These are phyloP conservation scores for Marasmarcha lunaedactyla DNA, from an alignment of 2,888 invertebrate species.

Conservation along the genomic window DNA sequence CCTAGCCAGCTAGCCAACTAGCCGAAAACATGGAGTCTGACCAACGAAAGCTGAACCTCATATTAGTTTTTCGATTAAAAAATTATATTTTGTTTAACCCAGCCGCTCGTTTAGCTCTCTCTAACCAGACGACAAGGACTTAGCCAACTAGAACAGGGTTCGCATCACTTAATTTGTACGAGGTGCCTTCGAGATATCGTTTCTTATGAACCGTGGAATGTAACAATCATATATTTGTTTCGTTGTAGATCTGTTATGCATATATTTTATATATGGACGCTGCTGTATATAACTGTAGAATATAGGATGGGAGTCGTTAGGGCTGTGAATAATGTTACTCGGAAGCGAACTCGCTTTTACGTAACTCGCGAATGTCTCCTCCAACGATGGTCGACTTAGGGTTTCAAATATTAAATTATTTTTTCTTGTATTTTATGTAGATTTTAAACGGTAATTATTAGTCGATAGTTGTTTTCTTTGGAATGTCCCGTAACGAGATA, in stretches of 20 bases:
- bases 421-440: slow-evolving; percentile 24
- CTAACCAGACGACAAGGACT: too few relatives aligned
- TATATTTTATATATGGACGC: slow-evolving; percentile 5
- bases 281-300: slow-evolving; percentile 29
- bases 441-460: neutral
- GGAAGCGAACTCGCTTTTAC: slow-evolving; percentile 10
- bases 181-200: neutral
- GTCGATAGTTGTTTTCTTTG: neutral
- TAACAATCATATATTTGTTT: too few relatives aligned
- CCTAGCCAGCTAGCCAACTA: neutral
- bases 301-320: slow-evolving; percentile 37
- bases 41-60: too few relatives aligned
- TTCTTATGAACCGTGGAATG: neutral
- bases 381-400: slow-evolving; percentile 24
- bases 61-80: too few relatives aligned
- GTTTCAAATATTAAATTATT: slow-evolving; percentile 40
- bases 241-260: neutral
- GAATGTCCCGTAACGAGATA: too few relatives aligned
- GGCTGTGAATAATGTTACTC: slow-evolving; percentile 55
- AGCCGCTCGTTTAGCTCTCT: too few relatives aligned
- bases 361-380: slow-evolving; percentile 20
- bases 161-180: too few relatives aligned
- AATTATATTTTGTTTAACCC: too few relatives aligned
- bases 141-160: too few relatives aligned
- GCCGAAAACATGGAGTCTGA: neutral